A percentile compares a stretch with the other conserved stretches of the same genome.
phyloP scores from a whole-genome alignment of 2,888 invertebrate genomes.

The Autographa gamma region DNA sequence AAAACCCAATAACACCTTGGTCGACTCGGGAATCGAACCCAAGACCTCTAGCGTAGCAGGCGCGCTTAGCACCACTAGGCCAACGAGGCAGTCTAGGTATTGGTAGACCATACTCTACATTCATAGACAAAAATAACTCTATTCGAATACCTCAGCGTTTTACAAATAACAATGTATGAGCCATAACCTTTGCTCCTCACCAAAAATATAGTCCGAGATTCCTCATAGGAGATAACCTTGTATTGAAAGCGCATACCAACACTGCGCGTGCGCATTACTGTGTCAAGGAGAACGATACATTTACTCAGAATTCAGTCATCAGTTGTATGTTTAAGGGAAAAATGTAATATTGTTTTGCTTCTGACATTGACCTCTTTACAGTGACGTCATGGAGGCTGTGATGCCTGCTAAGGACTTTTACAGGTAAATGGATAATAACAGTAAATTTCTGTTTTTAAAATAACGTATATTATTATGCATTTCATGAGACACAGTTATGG shows the following conservation, averaged over 20 bases:
- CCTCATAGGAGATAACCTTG: conserved; percentile 54
- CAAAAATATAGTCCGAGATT: conserved; percentile 21
- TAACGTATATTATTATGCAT: too few species aligned
- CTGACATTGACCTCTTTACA: conserved; percentile 53
- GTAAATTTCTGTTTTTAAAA: neutral
- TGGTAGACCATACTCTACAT: neutral
- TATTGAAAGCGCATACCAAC: conserved; percentile 47
- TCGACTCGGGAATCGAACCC: too few species aligned
- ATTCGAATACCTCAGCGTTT: neutral
- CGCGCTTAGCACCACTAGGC: too few species aligned
- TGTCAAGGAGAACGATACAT: conserved; percentile 61
- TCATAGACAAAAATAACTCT: neutral
- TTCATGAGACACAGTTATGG: too few species aligned
- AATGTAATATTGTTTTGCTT: conserved; percentile 49
- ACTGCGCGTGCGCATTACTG: conserved; percentile 47
- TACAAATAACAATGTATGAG: neutral
- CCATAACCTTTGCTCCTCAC: conserved; percentile 1
- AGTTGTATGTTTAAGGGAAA: conserved; percentile 51
- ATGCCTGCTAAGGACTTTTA: neutral
- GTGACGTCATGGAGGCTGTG: conserved; percentile 28
- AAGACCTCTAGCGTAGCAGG: too few species aligned
- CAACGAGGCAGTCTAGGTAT: too few species aligned
- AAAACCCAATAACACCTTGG: too few species aligned
- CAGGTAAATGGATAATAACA: neutral
- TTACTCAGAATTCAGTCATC: conserved; percentile 60